phyloP scores from a whole-genome alignment of 2,113 vertebrate species.

The Oenanthe melanoleuca region DNA sequence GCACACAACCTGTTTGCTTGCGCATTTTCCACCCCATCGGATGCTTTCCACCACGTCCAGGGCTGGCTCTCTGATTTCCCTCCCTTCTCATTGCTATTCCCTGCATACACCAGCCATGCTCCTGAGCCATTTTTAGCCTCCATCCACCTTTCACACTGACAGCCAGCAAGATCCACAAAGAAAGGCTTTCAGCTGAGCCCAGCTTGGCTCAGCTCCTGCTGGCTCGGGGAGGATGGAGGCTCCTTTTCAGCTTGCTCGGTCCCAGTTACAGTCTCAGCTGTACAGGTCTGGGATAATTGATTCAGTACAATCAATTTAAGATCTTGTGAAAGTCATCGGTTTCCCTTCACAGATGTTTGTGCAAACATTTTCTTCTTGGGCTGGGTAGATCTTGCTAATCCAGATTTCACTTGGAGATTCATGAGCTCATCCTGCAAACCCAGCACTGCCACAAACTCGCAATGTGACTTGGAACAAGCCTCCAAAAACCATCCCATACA shows the following conservation, averaged over 20 bases:
- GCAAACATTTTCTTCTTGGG: not conserved
- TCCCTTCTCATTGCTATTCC: not conserved
- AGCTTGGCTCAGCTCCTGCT: not conserved
- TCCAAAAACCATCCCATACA: accelerated
- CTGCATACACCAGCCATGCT: not conserved
- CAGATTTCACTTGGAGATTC: not conserved
- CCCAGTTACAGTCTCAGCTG: not conserved
- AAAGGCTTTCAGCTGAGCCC: not conserved
- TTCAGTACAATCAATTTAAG: not conserved
- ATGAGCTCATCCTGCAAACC: slow-evolving; percentile 7
- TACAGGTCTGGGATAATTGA: not conserved
- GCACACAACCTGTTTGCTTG: not conserved
- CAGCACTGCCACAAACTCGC: not conserved
- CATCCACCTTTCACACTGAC: not conserved
- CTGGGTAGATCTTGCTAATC: not conserved
- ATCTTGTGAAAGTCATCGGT: slow-evolving; percentile 11
- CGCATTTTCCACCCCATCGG: not conserved
- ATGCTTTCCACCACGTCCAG: not conserved
- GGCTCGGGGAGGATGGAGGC: not conserved
- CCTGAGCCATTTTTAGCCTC: slow-evolving; percentile 31
- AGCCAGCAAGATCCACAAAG: not conserved
- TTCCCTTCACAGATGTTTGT: not conserved
- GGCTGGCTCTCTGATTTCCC: not conserved
- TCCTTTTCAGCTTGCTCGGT: not conserved
- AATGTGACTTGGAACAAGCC: not conserved